Evolutionary conservation across 2,888 invertebrate species (phyloP), one percentile per base, ranked within the genome.

Genomic region (Tiliacea aurago): DNA sequence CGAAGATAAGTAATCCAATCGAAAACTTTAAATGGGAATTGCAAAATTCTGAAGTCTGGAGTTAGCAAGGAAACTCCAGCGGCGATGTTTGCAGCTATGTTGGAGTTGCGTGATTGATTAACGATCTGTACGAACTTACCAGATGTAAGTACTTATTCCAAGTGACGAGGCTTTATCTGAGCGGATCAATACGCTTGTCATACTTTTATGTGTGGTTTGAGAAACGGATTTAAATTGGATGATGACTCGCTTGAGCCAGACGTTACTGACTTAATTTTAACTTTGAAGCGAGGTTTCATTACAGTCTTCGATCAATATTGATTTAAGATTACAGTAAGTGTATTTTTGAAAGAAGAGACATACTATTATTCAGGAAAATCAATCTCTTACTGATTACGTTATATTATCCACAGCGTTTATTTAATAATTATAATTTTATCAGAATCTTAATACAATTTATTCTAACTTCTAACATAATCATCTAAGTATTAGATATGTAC

Each of bases 21-120:
- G 75, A 71, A 71, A 84, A 82, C 82, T 87, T 87, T 84, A 85
- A 86, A 81, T 79, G 80, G 73, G 69, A 85, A 84, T 80, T 61
- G 76, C 80, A 80, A 80, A 84, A 85, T 84, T 83, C 75, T 73
- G 71, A 73, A 76, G 61, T 70, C 79, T 69, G 70, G 58, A 65
- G 71, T 76, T 68, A 41, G 70, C 62, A 23, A 51, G 28, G 28
- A 66, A 85, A 77, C 63, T 84, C 69, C 53, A 73, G 55, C 43
- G 23, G 73, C 18, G 45, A 77, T 84, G 70, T 80, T 86, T 84
- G 63, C 62, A 70, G 70, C 70, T 58, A 75, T 55, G 73, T 70
- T 80, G 64, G 70, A 84, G 71, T 84, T 85, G 68, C 45, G 82
- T 84, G 85, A 85, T 85, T 85, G 84, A 86, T 85, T 81, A 84